These are phyloP conservation scores for Drosophila sp. DNA, from an alignment of 1,140 invertebrate species.

Conservation along the genomic window DNA sequence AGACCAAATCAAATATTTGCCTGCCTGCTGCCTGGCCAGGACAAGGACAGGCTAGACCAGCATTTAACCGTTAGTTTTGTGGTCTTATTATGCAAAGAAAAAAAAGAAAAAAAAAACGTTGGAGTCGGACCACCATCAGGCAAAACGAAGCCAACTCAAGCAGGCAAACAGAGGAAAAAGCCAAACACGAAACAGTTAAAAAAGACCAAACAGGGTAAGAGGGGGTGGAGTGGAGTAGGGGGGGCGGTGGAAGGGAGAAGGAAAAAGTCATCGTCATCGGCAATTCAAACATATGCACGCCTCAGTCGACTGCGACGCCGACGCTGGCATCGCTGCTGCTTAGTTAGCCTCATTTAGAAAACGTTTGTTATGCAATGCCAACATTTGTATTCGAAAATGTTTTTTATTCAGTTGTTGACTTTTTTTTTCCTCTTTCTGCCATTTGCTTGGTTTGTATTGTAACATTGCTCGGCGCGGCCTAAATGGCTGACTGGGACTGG, in stretches of 20 bases:
- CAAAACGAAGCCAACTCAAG: conserved; percentile 45
- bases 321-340: conserved; percentile 48
- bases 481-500: conserved; percentile 62
- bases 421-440: conserved; percentile 51
- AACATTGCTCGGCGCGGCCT: conserved; percentile 66
- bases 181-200: conserved; percentile 80
- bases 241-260: conserved; percentile 32
- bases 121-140: conserved; percentile 67
- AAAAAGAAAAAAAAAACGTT: conserved; percentile 29
- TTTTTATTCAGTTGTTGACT: conserved; percentile 81
- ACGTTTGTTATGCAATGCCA: conserved; percentile 83
- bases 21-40: conserved; percentile 49
- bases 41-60: conserved; percentile 45
- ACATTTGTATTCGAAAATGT: conserved; percentile 82
- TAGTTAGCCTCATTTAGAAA: conserved; percentile 83
- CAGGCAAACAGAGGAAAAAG: conserved; percentile 51
- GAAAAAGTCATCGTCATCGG: conserved; percentile 79
- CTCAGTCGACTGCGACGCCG: conserved; percentile 26
- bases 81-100: conserved; percentile 78
- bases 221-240: background rate
- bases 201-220: conserved; percentile 44
- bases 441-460: conserved; percentile 43
- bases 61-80: conserved; percentile 81
- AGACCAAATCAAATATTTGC: conserved; percentile 82
- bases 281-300: conserved; percentile 82